Conservation (phyloP, 92 coral and sea anemone genomes). For the Hydrozoanthus gracilis region DNA sequence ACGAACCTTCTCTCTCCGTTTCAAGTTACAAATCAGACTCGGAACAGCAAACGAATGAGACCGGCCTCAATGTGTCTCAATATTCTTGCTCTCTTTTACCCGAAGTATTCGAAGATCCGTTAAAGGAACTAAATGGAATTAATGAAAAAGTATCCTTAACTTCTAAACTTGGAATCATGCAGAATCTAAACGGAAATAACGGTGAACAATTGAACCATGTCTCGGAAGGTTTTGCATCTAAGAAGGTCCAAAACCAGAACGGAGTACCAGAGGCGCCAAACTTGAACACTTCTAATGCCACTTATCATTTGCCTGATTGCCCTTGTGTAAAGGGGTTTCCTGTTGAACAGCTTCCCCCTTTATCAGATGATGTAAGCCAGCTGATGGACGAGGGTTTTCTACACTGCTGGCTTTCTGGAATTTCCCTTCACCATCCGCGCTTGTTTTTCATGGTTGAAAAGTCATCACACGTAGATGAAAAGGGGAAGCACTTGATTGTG, state of each 20-base stretch:
- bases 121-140: neutral
- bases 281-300: neutral
- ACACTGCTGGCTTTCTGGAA: conserved; percentile 96
- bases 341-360: conserved; percentile 58
- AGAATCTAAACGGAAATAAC: neutral
- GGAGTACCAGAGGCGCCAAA: neutral
- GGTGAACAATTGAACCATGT: neutral
- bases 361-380: conserved; percentile 70
- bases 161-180: neutral
- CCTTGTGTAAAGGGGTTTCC: conserved; percentile 70
- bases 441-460: conserved; percentile 73
- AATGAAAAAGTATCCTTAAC: neutral
- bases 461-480: conserved; percentile 63
- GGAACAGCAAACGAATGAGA: neutral
- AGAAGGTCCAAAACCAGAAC: neutral
- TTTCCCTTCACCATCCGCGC: conserved; percentile 84
- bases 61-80: neutral
- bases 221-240: neutral
- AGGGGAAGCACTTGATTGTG: conserved; percentile 64
- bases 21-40: neutral
- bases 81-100: conserved; percentile 8
- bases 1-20: neutral
- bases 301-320: conserved; percentile 63
- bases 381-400: conserved; percentile 75
- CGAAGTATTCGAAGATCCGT: conserved; percentile 13